A percentile compares a stretch with the other conserved stretches of the same genome.
Conservation (phyloP, 35 echinoderm and acorn worm genomes). For the Ophiothrix spiculata region DNA sequence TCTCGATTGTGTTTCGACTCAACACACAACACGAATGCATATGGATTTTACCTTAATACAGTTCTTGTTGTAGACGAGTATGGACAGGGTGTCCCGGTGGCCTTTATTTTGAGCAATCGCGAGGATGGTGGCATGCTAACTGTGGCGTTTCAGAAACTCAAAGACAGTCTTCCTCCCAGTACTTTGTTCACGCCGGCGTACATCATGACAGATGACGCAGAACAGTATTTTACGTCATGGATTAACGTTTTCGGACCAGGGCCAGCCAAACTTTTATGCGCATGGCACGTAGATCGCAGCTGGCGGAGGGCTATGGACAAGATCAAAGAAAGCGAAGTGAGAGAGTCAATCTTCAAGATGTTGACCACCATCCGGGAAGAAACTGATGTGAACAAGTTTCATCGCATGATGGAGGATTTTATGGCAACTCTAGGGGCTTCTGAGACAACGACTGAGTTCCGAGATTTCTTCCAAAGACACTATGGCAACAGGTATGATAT, state of each 20-base stretch:
- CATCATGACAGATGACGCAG: constrained; percentile 28
- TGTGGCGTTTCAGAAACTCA: constrained; percentile 14
- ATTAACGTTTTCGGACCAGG: neutral
- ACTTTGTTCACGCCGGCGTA: neutral
- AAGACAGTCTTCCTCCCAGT: neutral
- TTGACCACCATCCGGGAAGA: constrained; percentile 11
- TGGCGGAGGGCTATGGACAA: constrained; percentile 17
- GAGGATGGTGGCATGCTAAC: constrained; percentile 19
- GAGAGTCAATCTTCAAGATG: constrained; percentile 8
- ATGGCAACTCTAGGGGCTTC: neutral
- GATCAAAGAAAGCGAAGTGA: neutral
- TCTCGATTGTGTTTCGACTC: constrained; percentile 15
- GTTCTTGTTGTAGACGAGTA: constrained; percentile 34
- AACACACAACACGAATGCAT: constrained; percentile 31
- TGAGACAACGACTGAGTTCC: neutral
- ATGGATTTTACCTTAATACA: constrained; percentile 45
- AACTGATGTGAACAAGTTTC: neutral
- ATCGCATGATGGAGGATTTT: neutral
- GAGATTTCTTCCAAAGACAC: neutral
- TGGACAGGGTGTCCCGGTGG: constrained; percentile 35
- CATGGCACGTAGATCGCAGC: constrained; percentile 20
- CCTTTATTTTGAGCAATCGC: constrained; percentile 32
- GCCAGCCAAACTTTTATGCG: constrained; percentile 10
- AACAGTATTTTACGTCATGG: constrained; percentile 22
- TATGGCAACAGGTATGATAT: constrained; percentile 7